Base-by-base conservation (phyloP, 1,140 invertebrate species). In the Trachelipus rathkii region DNA sequence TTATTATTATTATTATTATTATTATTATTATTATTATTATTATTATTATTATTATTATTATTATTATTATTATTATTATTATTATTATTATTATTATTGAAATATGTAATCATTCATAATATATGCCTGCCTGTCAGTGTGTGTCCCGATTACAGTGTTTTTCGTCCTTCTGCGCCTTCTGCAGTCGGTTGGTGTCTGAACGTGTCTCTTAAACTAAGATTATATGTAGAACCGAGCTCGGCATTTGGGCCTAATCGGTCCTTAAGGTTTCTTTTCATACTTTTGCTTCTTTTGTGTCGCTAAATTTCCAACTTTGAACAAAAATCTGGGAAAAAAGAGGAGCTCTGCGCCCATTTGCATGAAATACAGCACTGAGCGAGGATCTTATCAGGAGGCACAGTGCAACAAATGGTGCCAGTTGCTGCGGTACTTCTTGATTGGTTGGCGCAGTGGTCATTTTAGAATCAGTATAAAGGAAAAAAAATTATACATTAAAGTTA, bases 241-340 rank as follows among this genome's bases (percentile, higher is more conserved):
- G 50, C 50, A 60, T 60, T 60, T 60, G 50, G 11, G 11, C 50
- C 11, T 60, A 60, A 60, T 60, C 50, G 50, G 11, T 60, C 50
- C 50, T 60, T 60, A 60, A 33, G 33, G 33, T 33, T 33, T 33
- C 19, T 60, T 60, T 60, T 60, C 19, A 60, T 13, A 60, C 50
- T 60, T 60, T 60, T 1, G 2, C 50, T 60, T 19, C 19, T 60
- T 60, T 60, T 60, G 50, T 60, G 50, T 60, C 50, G 50, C 11
- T 13, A 60, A 60, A 60, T 60, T 60, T 60, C 50, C 19, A 60
- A 60, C 50, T 60, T 60, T 60, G 50, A 60, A 8, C 50, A 60
- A 60, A 60, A 60, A 60, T 60, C 50, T 4, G 50, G 33, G 33
- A 33, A 60, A 60, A 60, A 60, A 60, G 8, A 19, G 19, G 50